These are phyloP conservation scores for Lophura nycthemera DNA, from an alignment of 2,113 vertebrate species.

Conservation along the genomic window DNA sequence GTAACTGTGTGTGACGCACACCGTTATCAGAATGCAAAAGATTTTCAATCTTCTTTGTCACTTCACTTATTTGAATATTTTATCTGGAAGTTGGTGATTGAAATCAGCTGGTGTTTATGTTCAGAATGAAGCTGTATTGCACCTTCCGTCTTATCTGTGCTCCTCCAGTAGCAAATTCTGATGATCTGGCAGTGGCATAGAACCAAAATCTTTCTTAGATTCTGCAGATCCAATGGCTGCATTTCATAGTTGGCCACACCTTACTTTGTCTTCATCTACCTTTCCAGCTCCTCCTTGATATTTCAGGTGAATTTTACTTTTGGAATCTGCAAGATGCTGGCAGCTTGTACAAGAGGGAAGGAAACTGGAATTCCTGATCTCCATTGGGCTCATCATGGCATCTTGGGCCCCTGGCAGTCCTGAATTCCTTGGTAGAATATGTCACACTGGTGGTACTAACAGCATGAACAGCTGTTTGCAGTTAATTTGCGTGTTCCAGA, in stretches of 20 bases:
- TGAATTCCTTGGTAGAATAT: neutral
- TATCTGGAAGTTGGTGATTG: conserved; percentile 19
- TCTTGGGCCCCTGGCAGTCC: neutral
- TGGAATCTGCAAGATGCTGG: neutral
- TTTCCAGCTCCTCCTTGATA: neutral
- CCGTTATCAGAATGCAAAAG: neutral
- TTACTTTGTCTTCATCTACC: neutral
- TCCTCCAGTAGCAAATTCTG: neutral
- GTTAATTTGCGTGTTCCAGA: neutral
- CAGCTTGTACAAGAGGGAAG: neutral
- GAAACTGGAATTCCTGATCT: neutral
- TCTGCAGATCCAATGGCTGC: neutral
- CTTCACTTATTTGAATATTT: conserved; percentile 42
- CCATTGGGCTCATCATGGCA: accelerated
- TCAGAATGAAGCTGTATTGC: neutral
- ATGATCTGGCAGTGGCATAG: neutral
- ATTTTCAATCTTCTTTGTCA: conserved; percentile 37
- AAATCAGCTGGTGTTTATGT: conserved; percentile 25
- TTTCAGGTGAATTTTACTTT: neutral
- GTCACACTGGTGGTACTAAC: neutral
- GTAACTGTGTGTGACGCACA: neutral
- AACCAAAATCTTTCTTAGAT: neutral
- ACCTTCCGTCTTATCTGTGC: neutral
- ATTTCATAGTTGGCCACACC: neutral
- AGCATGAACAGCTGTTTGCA: neutral